phyloP scores from a whole-genome alignment of 2,888 invertebrate species.

The Xanthorhoe designata region DNA sequence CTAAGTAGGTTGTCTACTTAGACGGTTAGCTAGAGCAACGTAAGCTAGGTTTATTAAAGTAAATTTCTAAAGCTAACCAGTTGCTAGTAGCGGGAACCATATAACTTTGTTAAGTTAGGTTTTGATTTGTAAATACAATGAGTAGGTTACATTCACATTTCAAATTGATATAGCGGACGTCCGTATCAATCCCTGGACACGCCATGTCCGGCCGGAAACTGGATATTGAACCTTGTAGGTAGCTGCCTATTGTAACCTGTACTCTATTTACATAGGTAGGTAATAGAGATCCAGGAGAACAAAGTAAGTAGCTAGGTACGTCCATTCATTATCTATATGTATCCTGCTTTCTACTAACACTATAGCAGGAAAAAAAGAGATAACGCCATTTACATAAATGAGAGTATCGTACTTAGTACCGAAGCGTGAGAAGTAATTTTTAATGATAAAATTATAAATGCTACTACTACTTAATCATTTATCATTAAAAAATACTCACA shows the following conservation, averaged over 20 bases:
- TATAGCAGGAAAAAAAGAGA: too few species aligned
- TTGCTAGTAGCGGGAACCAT: background rate
- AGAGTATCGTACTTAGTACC: too few species aligned
- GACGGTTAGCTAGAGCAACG: background rate
- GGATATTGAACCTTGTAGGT: conserved; percentile 14
- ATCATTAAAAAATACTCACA: too few species aligned
- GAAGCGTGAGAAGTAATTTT: too few species aligned
- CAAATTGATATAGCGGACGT: conserved; percentile 17
- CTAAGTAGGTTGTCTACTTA: conserved; percentile 11
- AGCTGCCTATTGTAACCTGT: background rate
- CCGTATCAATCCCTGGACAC: conserved; percentile 21
- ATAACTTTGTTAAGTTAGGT: background rate
- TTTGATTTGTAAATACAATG: background rate
- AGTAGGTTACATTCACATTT: conserved; percentile 1
- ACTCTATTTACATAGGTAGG: too few species aligned
- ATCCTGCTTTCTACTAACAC: background rate
- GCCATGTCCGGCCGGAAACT: conserved; percentile 22
- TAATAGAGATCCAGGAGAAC: background rate
- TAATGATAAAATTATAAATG: too few species aligned
- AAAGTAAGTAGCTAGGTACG: too few species aligned
- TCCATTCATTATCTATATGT: too few species aligned
- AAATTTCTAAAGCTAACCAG: background rate
- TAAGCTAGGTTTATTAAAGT: background rate
- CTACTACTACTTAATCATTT: too few species aligned
- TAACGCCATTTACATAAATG: too few species aligned